Percentiles rank a stretch among this genome's conserved stretches.
Conservation (phyloP, 64 coral and sea anemone genomes). For the Montipora sp. region DNA sequence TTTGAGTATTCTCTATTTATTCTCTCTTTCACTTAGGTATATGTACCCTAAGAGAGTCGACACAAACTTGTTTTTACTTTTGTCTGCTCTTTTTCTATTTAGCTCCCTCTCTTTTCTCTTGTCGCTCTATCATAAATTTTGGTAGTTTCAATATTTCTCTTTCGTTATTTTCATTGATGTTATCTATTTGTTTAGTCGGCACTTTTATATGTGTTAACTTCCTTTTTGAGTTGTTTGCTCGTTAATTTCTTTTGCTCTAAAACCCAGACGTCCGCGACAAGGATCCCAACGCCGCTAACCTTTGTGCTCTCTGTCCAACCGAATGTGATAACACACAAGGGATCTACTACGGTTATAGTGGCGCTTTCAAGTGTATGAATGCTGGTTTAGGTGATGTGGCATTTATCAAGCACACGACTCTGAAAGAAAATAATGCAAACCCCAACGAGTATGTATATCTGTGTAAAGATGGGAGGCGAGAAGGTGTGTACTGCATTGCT, state of each 20-base stretch:
- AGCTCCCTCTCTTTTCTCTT: too few species aligned
- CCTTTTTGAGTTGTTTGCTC: too few species aligned
- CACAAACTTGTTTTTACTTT: too few species aligned
- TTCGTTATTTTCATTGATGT: too few species aligned
- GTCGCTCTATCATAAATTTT: too few species aligned
- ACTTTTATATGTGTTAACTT: too few species aligned
- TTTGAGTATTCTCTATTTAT: too few species aligned
- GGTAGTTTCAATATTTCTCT: too few species aligned
- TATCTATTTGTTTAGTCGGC: too few species aligned
- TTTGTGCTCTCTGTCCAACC: slow-evolving; percentile 43
- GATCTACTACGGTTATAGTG: slow-evolving; percentile 22
- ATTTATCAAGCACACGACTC: slow-evolving; percentile 75
- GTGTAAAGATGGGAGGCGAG: slow-evolving; percentile 5
- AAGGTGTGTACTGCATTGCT: slow-evolving; percentile 30
- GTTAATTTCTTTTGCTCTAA: neutral
- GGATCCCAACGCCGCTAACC: neutral
- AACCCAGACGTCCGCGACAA: neutral
- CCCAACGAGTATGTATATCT: slow-evolving; percentile 50
- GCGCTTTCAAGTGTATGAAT: slow-evolving; percentile 67
- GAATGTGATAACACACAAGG: neutral
- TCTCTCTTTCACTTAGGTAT: too few species aligned
- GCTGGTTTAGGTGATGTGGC: slow-evolving; percentile 53
- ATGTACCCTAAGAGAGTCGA: too few species aligned
- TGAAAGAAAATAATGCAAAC: neutral
- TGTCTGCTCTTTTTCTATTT: too few species aligned